phyloP scores from a whole-genome alignment of 2,888 invertebrate species.

The Cerastoderma edule region DNA sequence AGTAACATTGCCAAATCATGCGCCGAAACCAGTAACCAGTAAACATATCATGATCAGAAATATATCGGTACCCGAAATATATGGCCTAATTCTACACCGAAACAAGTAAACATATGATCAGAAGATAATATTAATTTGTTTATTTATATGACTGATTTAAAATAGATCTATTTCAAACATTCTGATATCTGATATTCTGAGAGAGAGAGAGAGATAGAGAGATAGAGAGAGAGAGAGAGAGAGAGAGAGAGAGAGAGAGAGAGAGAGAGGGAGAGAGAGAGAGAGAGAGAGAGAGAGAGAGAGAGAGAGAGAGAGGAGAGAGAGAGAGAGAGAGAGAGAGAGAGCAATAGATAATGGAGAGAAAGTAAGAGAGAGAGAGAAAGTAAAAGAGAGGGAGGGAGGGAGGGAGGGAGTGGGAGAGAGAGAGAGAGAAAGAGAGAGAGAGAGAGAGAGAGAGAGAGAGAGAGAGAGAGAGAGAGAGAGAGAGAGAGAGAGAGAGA shows the following conservation, averaged over 20 bases:
- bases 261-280: neutral
- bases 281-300: neutral
- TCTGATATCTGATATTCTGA: too few relatives aligned
- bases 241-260: slow-evolving; percentile 1
- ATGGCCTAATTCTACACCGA: too few relatives aligned
- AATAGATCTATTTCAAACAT: too few relatives aligned
- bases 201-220: too few relatives aligned
- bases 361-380: slow-evolving; percentile 16
- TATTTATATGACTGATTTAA: too few relatives aligned
- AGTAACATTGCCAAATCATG: too few relatives aligned
- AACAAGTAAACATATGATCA: too few relatives aligned
- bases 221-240: too few relatives aligned
- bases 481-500: slow-evolving; percentile 16
- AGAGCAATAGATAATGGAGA: neutral
- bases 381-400: slow-evolving; percentile 7
- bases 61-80: too few relatives aligned
- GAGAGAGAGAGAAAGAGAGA: slow-evolving; percentile 15
- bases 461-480: slow-evolving; percentile 16
- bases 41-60: too few relatives aligned
- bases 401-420: slow-evolving; percentile 9
- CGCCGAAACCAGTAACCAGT: too few relatives aligned
- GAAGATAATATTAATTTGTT: too few relatives aligned
- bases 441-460: slow-evolving; percentile 16
- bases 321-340: neutral
- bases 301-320: neutral